These are phyloP conservation scores for Homarus gammarus DNA, from an alignment of 2,888 invertebrate genomes.

Conservation along the genomic window DNA sequence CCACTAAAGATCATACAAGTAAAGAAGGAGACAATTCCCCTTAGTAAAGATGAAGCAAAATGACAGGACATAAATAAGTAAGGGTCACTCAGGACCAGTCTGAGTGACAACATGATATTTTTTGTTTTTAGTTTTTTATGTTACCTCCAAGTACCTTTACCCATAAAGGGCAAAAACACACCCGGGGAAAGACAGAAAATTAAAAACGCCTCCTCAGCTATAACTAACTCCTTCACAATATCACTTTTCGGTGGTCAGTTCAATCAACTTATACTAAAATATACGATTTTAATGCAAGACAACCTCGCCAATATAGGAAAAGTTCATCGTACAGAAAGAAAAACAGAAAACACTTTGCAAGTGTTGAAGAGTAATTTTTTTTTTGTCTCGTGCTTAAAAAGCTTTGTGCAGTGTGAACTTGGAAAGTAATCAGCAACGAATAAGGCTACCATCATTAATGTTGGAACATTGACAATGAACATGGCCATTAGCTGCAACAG, in stretches of 20 bases:
- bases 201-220: conserved; percentile 24
- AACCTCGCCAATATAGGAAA: not conserved
- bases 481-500: not conserved
- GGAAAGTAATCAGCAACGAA: not conserved
- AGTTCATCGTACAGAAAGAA: not conserved
- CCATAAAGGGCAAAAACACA: not conserved
- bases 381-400: not conserved
- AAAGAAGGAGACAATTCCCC: not conserved
- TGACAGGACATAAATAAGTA: not conserved
- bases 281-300: not conserved
- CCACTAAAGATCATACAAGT: conserved; percentile 48
- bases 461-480: not conserved
- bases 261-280: conserved; percentile 24
- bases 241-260: conserved; percentile 59
- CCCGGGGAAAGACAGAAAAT: not conserved
- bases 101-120: not conserved
- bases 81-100: conserved; percentile 25
- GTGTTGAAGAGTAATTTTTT: not conserved
- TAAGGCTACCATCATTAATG: not conserved
- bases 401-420: conserved; percentile 35
- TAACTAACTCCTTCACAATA: conserved; percentile 56
- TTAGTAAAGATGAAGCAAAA: conserved; percentile 35
- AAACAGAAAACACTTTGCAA: conserved; percentile 1
- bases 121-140: conserved; percentile 13
- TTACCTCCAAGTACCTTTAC: not conserved